Conservation (phyloP, 92 coral and sea anemone genomes). For the Porites lobata region DNA sequence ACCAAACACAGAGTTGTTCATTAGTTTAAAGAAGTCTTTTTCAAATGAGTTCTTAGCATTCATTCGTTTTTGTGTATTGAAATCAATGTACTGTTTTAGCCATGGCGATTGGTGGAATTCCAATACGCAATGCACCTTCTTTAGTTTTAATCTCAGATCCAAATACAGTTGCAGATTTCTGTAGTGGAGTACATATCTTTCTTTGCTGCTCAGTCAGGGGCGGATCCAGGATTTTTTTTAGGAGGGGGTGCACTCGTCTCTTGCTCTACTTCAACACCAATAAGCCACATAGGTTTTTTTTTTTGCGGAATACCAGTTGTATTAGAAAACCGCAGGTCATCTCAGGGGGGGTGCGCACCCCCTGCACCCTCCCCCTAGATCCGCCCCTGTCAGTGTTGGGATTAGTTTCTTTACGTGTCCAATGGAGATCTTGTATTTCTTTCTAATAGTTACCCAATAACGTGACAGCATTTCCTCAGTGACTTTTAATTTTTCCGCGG, state of each 20-base stretch:
- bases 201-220: not conserved
- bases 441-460: not conserved
- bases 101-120: not conserved
- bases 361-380: no score
- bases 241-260: no score
- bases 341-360: no score
- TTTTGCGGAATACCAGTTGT: no score
- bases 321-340: no score
- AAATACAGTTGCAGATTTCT: not conserved
- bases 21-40: slow-evolving; percentile 24
- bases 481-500: not conserved
- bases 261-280: no score
- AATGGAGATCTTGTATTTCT: not conserved
- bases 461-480: not conserved
- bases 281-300: no score
- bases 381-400: not conserved
- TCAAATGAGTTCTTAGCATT: slow-evolving; percentile 12
- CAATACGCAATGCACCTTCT: not conserved
- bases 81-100: slow-evolving; percentile 21
- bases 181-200: not conserved
- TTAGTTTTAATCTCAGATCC: not conserved
- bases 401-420: not conserved
- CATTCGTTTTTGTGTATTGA: slow-evolving; percentile 1
- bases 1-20: slow-evolving; percentile 14
- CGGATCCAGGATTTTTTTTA: no score